Evolutionary conservation across 2,797 vertebrate genomes (phyloP).

Genomic region (Etheostoma nigrum): DNA sequence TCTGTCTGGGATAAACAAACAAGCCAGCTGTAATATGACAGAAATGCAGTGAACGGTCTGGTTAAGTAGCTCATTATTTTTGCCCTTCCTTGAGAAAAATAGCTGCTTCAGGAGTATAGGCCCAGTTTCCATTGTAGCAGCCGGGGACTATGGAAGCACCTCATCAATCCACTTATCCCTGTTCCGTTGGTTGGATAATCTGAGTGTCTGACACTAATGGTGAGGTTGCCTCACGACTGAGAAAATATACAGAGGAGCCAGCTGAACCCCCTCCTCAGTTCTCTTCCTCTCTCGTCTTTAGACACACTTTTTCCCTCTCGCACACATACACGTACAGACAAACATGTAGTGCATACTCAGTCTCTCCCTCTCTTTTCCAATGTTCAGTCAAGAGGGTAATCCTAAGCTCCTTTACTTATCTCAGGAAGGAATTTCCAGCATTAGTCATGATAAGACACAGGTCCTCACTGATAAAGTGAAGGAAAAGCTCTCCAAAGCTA

Average conservation of each 20-base stretch:
- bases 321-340: conserved; percentile 57
- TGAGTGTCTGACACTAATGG: conserved; percentile 87
- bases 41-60: conserved; percentile 90
- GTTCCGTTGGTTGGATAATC: conserved; percentile 87
- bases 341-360: conserved; percentile 65
- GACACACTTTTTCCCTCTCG: conserved; percentile 41
- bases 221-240: conserved; percentile 81
- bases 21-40: conserved; percentile 93
- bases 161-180: conserved; percentile 88
- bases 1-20: conserved; percentile 96
- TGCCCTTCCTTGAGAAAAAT: conserved; percentile 88
- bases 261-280: conserved; percentile 72
- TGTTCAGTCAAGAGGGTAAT: conserved; percentile 87
- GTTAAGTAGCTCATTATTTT: conserved; percentile 94
- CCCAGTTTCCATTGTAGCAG: conserved; percentile 75
- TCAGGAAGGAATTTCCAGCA: conserved; percentile 86
- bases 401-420: conserved; percentile 89
- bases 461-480: conserved; percentile 80
- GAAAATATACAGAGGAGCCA: conserved; percentile 85
- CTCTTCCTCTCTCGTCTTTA: conserved; percentile 64
- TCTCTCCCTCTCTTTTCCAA: conserved; percentile 76
- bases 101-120: conserved; percentile 78
- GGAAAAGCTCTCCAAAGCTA: conserved; percentile 81
- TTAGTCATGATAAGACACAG: conserved; percentile 86
- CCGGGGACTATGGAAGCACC: conserved; percentile 83